Conservation (phyloP, 2,797 vertebrate species). For the Rhadinocentrus ornatus region DNA sequence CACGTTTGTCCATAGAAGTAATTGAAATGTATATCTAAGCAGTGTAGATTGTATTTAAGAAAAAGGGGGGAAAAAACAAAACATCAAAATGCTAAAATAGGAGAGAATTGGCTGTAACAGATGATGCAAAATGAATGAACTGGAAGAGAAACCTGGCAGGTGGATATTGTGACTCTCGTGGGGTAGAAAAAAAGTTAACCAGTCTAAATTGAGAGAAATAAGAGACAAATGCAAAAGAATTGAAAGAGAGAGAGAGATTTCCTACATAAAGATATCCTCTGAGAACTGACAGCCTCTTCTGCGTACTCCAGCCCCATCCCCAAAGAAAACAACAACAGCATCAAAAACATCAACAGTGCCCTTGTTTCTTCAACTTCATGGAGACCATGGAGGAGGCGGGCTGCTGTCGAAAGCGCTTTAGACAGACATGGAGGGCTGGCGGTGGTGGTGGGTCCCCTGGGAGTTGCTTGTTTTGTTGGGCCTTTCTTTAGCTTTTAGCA, state of each 20-base stretch:
- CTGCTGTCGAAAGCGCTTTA: slow-evolving; percentile 40
- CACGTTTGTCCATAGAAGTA: background rate
- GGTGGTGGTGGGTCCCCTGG: slow-evolving; percentile 50
- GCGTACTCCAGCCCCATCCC: slow-evolving; percentile 16
- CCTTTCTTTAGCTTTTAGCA: slow-evolving; percentile 76
- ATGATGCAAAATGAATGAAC: slow-evolving; percentile 21
- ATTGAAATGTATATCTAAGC: background rate
- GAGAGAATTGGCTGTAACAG: slow-evolving; percentile 5
- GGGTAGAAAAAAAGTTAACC: slow-evolving; percentile 20
- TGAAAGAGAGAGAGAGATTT: background rate
- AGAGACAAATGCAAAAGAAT: background rate
- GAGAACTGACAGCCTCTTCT: slow-evolving; percentile 21
- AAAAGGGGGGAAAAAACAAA: background rate
- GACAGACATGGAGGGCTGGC: slow-evolving; percentile 31
- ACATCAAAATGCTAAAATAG: background rate
- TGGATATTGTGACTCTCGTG: background rate
- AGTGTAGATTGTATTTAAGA: too few species aligned
- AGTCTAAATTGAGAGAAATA: slow-evolving; percentile 13
- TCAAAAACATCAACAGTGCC: slow-evolving; percentile 44
- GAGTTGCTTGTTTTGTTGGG: slow-evolving; percentile 68
- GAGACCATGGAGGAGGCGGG: slow-evolving; percentile 35
- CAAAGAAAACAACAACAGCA: slow-evolving; percentile 43
- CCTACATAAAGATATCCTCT: slow-evolving; percentile 28
- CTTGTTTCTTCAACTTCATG: slow-evolving; percentile 49
- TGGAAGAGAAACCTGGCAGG: slow-evolving; percentile 31